A percentile compares a stretch with the other conserved stretches of the same genome.
Conservation (phyloP, 2,113 vertebrate genomes). For the Nesoenas mayeri region DNA sequence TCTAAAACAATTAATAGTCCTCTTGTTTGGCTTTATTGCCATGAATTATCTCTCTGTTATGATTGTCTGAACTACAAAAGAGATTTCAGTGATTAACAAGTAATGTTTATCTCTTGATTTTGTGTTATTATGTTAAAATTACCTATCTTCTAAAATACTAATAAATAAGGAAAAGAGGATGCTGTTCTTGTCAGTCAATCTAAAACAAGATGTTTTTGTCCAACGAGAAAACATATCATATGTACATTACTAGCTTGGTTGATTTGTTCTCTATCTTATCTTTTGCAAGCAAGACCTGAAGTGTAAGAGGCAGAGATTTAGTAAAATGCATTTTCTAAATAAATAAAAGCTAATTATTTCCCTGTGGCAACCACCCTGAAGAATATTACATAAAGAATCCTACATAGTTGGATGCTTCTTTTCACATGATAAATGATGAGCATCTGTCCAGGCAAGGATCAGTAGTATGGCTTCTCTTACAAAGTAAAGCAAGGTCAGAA, state of each 20-base stretch:
- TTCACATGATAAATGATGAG: slow-evolving; percentile 3
- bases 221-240: background rate
- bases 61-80: background rate
- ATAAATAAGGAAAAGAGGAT: background rate
- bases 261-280: background rate
- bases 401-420: background rate
- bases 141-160: background rate
- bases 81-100: background rate
- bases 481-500: slow-evolving; percentile 20
- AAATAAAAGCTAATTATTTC: slow-evolving; percentile 23
- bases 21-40: background rate
- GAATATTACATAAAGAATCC: background rate
- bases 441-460: background rate
- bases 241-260: background rate
- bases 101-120: background rate
- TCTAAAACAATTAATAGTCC: background rate
- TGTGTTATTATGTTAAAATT: background rate
- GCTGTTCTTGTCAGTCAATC: background rate
- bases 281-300: background rate
- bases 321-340: slow-evolving; percentile 10
- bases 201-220: background rate
- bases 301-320: background rate
- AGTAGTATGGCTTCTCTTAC: background rate
- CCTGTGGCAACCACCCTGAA: background rate
- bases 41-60: background rate